Base-by-base conservation (phyloP, 1,140 invertebrate species). In the Hycleus phaleratus region DNA sequence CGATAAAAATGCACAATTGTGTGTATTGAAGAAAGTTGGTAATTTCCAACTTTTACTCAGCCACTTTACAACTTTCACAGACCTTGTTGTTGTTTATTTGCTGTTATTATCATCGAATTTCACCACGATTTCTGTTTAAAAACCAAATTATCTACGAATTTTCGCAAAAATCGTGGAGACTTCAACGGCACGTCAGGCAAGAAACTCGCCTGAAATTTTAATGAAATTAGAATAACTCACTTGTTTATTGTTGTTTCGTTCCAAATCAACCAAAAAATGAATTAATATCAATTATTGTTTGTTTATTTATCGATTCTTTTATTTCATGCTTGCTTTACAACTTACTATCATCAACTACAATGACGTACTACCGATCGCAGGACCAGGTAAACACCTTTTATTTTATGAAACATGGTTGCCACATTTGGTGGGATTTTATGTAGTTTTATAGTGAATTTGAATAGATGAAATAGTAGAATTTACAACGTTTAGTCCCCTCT, bases 351-450 rank as follows among this genome's bases (percentile, higher is more conserved):
- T 18, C 4, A 32, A 32, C 32, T 32, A 32, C 32, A 32, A 32
- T 32, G 32, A 32, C 32, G 32, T 32, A 32, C 32, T 32, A 18
- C 18, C 18, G 60, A 69, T 63, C 59, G 49, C 63, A 71, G 68
- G 68, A 70, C 61, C 68, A 70, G 69, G 69, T 71, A 67, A 71
- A 67, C 62, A 44, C 44, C 58, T 44, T 49, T 57, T 32, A 32
- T 32, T 32, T 32, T 32, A 32, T 32, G 4, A 7, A 32, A 32
- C 32, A 32, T 32, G 32, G 63, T 63, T 65, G 53, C 59, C 59
- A 58, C 46, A 49, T 43, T 54, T 48, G 25, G 32, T 32, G 32
- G 32, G 32, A 32, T 32, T 32, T 32, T 7, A 32, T 32, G 32
- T 12, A 24, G 44, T n/a, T n/a, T 46, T 18, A 46, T 5, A n/a